A percentile compares a stretch with the other conserved stretches of the same genome.
Evolutionary conservation across 2,888 invertebrate species (phyloP).

Genomic region (Glaucopsyche alexis): DNA sequence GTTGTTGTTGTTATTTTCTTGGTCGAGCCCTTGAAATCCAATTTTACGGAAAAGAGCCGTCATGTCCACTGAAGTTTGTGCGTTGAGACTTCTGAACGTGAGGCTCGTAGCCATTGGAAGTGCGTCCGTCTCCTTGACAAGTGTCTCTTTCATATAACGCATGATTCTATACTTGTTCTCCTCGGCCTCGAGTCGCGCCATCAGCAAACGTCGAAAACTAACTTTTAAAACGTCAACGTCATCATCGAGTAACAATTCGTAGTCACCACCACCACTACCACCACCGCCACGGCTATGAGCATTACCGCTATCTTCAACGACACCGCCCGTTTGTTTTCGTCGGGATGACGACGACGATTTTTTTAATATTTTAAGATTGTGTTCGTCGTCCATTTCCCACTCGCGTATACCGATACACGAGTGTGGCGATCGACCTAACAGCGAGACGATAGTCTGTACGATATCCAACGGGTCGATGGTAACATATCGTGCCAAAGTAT

Average conservation of each 20-base stretch:
- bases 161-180: too few species aligned
- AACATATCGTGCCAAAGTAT: conserved; percentile 29
- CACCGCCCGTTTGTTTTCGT: not conserved
- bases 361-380: conserved; percentile 26
- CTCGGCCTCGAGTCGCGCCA: too few species aligned
- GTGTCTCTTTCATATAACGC: conserved; percentile 25
- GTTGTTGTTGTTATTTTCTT: too few species aligned
- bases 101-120: conserved; percentile 19
- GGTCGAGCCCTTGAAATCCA: conserved; percentile 22
- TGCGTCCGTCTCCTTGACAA: conserved; percentile 21
- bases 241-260: too few species aligned
- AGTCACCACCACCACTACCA: too few species aligned
- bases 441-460: conserved; percentile 28
- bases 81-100: conserved; percentile 27
- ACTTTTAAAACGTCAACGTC: too few species aligned
- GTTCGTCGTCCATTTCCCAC: conserved; percentile 29
- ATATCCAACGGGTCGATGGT: conserved; percentile 28
- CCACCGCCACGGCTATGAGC: too few species aligned
- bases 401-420: conserved; percentile 25
- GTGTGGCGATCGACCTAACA: conserved; percentile 29
- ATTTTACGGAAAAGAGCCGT: conserved; percentile 26
- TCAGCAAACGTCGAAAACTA: too few species aligned
- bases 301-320: not conserved
- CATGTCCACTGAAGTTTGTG: conserved; percentile 25
- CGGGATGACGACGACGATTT: conserved; percentile 10